A percentile compares a stretch with the other conserved stretches of the same genome.
These are phyloP conservation scores for Calliopsis andreniformis DNA, from an alignment of 1,140 invertebrate species.

Conservation along the genomic window DNA sequence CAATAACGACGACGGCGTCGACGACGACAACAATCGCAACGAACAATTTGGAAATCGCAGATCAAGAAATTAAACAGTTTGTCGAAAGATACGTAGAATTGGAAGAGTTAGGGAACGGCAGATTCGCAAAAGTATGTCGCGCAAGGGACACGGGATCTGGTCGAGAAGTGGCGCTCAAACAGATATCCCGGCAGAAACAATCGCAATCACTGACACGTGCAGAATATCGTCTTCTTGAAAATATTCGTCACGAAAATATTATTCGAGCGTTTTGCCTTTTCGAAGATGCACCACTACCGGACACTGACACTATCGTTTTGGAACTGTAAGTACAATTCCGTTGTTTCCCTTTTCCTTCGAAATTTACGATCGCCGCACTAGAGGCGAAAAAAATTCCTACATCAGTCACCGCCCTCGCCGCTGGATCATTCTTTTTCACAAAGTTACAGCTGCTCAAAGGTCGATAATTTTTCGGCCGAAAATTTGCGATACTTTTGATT, in stretches of 20 bases:
- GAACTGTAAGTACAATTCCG: constrained; percentile 85
- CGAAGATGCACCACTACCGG: constrained; percentile 86
- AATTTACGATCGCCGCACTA: neutral
- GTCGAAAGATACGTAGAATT: constrained; percentile 85
- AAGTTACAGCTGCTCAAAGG: no score
- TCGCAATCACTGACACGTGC: constrained; percentile 82
- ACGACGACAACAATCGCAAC: constrained; percentile 82
- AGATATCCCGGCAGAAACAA: constrained; percentile 85
- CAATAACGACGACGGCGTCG: constrained; percentile 74
- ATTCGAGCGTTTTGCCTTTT: constrained; percentile 88
- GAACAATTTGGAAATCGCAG: constrained; percentile 78
- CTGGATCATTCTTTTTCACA: no score
- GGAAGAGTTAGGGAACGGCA: constrained; percentile 87
- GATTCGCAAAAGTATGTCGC: constrained; percentile 84
- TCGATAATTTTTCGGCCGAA: no score
- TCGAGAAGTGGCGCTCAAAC: constrained; percentile 89
- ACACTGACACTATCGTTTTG: constrained; percentile 88
- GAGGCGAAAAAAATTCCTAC: no score
- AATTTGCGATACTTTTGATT: no score
- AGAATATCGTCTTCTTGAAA: constrained; percentile 87
- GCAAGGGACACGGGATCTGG: constrained; percentile 87
- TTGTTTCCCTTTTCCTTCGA: neutral
- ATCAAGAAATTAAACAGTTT: constrained; percentile 83
- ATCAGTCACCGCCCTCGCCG: no score
- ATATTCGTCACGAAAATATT: constrained; percentile 87